These are phyloP conservation scores for Drosophila azteca DNA, from an alignment of 1,140 invertebrate genomes.

Conservation along the genomic window DNA sequence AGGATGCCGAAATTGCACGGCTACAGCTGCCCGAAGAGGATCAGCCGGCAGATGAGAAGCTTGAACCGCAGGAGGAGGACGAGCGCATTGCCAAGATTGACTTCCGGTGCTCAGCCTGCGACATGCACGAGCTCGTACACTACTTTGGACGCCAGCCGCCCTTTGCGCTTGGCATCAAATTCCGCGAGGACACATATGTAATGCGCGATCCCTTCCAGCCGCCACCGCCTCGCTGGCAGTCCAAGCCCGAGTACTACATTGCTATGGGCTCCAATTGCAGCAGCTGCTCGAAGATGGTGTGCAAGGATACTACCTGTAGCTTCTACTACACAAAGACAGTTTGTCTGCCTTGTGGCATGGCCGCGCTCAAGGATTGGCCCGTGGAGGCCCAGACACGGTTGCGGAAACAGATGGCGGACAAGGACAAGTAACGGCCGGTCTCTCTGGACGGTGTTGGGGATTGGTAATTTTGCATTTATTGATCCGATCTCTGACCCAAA, in stretches of 20 bases:
- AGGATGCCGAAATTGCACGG: constrained; percentile 48
- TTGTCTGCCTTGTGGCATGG: constrained; percentile 88
- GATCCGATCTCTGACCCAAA: too few relatives aligned
- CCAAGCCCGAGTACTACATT: constrained; percentile 87
- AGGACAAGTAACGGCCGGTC: not conserved
- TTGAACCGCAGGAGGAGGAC: constrained; percentile 43
- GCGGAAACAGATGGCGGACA: constrained; percentile 71
- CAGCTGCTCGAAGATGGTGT: constrained; percentile 88
- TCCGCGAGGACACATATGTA: constrained; percentile 89
- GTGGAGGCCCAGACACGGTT: constrained; percentile 85
- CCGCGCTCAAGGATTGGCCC: constrained; percentile 87
- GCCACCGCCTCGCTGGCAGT: constrained; percentile 83
- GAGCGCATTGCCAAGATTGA: constrained; percentile 76
- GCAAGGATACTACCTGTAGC: constrained; percentile 90
- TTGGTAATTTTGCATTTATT: too few relatives aligned
- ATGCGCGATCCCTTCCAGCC: constrained; percentile 93
- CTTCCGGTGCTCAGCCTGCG: constrained; percentile 88
- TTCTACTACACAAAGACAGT: constrained; percentile 90
- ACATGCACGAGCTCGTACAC: constrained; percentile 88
- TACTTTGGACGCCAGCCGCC: constrained; percentile 90
- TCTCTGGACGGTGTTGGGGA: too few relatives aligned
- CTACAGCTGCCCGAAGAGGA: constrained; percentile 37
- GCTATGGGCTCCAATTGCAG: constrained; percentile 90
- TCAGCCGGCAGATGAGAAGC: constrained; percentile 36
- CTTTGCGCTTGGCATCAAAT: constrained; percentile 87